Conservation (phyloP, 2,113 vertebrate species). For the Bujurquina vittata region DNA sequence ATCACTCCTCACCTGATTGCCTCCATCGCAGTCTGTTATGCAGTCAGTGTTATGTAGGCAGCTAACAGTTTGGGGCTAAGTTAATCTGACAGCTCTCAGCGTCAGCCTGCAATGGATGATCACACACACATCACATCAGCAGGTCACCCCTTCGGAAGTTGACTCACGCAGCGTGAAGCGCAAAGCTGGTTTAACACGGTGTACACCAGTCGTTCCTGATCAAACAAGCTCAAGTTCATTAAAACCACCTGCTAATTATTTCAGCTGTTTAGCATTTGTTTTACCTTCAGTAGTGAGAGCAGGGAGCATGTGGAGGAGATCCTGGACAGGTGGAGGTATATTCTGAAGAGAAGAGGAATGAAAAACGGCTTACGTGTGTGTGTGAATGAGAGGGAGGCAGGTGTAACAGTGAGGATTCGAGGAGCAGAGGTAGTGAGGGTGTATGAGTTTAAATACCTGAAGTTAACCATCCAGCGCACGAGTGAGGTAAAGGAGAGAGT, state of each 20-base stretch:
- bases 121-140: constrained; percentile 51
- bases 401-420: background rate
- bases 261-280: background rate
- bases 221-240: background rate
- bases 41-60: constrained; percentile 58
- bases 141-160: constrained; percentile 18
- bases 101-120: constrained; percentile 80
- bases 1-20: constrained; percentile 5
- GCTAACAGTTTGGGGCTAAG: constrained; percentile 51
- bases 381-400: background rate
- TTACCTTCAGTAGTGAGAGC: background rate
- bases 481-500: background rate
- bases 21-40: constrained; percentile 56
- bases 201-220: background rate
- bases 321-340: background rate
- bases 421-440: background rate
- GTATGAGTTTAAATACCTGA: background rate
- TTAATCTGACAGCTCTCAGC: constrained; percentile 62
- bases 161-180: background rate
- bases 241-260: background rate
- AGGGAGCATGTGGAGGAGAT: background rate
- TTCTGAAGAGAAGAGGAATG: background rate
- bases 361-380: background rate
- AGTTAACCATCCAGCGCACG: background rate
- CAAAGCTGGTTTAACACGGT: background rate